A percentile compares a stretch with the other conserved stretches of the same genome.
These are phyloP conservation scores for Tragelaphus eurycerus DNA, from an alignment of 2,797 vertebrate species.

Conservation along the genomic window DNA sequence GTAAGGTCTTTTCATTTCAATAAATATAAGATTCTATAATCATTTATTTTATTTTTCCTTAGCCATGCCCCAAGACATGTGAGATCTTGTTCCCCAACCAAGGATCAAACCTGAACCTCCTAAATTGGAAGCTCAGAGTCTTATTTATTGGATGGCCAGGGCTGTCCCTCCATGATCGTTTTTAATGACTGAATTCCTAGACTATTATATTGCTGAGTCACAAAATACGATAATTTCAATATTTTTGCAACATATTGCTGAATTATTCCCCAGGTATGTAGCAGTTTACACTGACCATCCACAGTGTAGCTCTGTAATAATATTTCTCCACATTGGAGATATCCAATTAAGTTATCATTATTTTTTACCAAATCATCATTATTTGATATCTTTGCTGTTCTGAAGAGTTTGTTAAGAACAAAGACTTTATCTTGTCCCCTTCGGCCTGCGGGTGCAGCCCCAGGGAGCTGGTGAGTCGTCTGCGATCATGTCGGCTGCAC, in stretches of 20 bases:
- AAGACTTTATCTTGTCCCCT: slow-evolving; percentile 64
- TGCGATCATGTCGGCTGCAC: too few species aligned
- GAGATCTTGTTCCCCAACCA: background rate
- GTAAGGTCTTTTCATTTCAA: background rate
- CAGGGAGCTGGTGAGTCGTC: background rate
- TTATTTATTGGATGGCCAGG: background rate
- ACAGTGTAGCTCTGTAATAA: too few species aligned
- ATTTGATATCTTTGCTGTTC: background rate
- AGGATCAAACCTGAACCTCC: background rate
- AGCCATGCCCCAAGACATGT: background rate
- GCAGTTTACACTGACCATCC: background rate
- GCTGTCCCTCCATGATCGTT: background rate
- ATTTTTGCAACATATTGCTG: background rate
- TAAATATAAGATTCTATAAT: background rate
- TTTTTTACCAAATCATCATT: background rate
- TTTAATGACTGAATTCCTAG: background rate
- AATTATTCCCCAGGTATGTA: background rate
- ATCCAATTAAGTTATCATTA: background rate
- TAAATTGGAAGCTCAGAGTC: background rate
- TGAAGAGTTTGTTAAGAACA: background rate
- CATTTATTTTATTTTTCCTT: background rate
- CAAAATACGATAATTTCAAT: background rate
- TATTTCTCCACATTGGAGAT: background rate
- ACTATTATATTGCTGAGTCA: background rate
- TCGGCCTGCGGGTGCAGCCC: slow-evolving; percentile 57